Conservation (phyloP, 2,113 vertebrate genomes). For the Pleuronectes platessa region DNA sequence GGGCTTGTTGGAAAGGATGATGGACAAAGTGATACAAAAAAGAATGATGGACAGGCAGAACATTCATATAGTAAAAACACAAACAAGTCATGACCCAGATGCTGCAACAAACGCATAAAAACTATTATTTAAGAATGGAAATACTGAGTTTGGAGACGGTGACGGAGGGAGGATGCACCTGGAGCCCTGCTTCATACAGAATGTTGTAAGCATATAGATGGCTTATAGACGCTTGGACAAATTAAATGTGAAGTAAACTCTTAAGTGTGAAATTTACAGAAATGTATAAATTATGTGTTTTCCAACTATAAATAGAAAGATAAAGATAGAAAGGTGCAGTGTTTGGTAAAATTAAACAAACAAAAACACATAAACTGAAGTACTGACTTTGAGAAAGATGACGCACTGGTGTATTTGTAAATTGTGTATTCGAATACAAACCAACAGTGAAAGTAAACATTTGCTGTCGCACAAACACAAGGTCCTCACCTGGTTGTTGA, state of each 20-base stretch:
- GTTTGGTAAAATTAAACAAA: not conserved
- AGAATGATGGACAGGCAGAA: not conserved
- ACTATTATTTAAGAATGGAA: not conserved
- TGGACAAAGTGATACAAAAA: not conserved
- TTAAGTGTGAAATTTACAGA: not conserved
- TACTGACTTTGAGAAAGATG: no score
- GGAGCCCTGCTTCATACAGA: no score
- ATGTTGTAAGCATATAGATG: no score
- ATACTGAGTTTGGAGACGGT: not conserved
- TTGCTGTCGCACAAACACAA: not conserved
- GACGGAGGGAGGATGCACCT: not conserved
- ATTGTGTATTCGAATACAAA: not conserved
- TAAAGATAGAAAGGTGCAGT: not conserved
- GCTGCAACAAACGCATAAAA: not conserved
- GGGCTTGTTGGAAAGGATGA: no score
- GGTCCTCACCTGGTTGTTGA: constrained; percentile 90
- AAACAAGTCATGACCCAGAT: not conserved
- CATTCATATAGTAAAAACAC: not conserved
- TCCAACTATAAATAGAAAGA: not conserved
- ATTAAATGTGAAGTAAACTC: not conserved
- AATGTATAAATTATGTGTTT: not conserved
- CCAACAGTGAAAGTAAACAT: not conserved
- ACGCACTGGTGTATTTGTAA: not conserved
- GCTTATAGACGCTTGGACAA: no score
- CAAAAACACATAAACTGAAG: not conserved